These are phyloP conservation scores for Metaphire vulgaris DNA, from an alignment of 1,140 invertebrate species.

Conservation along the genomic window DNA sequence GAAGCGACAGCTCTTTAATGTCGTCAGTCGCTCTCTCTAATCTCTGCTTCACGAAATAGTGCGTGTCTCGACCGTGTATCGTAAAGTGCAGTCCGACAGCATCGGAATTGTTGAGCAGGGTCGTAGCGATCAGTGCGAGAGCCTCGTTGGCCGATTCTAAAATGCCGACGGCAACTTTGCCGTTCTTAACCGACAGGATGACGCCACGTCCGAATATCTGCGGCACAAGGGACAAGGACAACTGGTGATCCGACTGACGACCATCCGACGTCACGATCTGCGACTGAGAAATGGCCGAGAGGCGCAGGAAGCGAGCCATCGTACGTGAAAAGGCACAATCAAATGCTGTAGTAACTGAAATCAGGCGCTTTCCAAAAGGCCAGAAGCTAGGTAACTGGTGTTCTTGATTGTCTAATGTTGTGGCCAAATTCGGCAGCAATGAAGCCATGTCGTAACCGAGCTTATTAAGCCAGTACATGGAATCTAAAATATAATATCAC, in stretches of 20 bases:
- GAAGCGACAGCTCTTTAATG: constrained; percentile 63
- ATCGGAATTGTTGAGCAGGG: constrained; percentile 84
- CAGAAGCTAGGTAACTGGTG: not conserved
- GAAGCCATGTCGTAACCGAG: not conserved
- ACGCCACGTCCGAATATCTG: constrained; percentile 71
- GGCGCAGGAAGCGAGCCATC: constrained; percentile 43
- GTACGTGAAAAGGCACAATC: constrained; percentile 49
- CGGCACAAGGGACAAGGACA: constrained; percentile 34
- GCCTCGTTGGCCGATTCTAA: constrained; percentile 65
- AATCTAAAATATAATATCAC: not conserved
- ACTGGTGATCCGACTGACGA: not conserved
- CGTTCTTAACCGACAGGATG: constrained; percentile 56
- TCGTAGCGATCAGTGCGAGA: constrained; percentile 82
- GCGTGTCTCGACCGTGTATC: constrained; percentile 82
- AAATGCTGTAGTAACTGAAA: constrained; percentile 55
- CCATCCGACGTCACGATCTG: not conserved
- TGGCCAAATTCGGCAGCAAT: not conserved
- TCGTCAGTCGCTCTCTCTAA: constrained; percentile 79
- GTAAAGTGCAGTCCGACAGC: constrained; percentile 81
- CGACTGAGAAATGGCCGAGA: constrained; percentile 23
- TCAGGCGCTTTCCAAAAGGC: constrained; percentile 42
- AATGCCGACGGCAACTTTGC: constrained; percentile 74
- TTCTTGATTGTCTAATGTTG: not conserved
- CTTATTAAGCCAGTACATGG: not conserved
- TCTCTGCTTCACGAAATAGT: constrained; percentile 90